phyloP scores from a whole-genome alignment of 64 coral and sea anemone genomes.

The Stichodactyla mertensii region DNA sequence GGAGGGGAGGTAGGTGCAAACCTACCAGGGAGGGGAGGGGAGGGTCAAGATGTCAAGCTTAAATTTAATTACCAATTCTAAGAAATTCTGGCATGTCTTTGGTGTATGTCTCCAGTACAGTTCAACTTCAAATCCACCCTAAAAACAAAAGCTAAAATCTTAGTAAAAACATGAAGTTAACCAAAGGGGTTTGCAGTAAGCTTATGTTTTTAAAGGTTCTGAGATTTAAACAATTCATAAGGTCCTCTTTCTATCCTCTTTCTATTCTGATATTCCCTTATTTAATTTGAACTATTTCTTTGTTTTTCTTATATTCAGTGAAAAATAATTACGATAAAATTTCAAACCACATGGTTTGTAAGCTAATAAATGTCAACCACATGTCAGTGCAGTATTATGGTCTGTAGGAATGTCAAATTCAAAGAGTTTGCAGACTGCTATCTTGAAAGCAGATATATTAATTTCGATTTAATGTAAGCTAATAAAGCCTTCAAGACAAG shows the following conservation, averaged over 20 bases:
- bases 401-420: too few species aligned
- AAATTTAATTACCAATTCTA: constrained; percentile 65
- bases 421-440: too few species aligned
- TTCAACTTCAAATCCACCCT: constrained; percentile 87
- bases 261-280: too few species aligned
- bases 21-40: background rate
- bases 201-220: background rate
- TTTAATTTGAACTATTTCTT: too few species aligned
- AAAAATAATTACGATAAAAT: background rate
- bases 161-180: background rate
- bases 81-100: constrained; percentile 89
- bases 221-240: too few species aligned
- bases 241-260: too few species aligned
- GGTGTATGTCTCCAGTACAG: constrained; percentile 94
- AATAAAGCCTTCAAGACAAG: too few species aligned
- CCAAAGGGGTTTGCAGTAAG: background rate
- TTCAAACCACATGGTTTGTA: background rate
- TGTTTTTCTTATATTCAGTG: background rate
- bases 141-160: background rate
- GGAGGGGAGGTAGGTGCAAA: background rate
- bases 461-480: too few species aligned
- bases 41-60: background rate
- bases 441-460: too few species aligned
- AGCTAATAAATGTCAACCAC: background rate
- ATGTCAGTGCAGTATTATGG: background rate